Conservation (phyloP, 2,888 invertebrate genomes). For the Cotesia congregata region DNA sequence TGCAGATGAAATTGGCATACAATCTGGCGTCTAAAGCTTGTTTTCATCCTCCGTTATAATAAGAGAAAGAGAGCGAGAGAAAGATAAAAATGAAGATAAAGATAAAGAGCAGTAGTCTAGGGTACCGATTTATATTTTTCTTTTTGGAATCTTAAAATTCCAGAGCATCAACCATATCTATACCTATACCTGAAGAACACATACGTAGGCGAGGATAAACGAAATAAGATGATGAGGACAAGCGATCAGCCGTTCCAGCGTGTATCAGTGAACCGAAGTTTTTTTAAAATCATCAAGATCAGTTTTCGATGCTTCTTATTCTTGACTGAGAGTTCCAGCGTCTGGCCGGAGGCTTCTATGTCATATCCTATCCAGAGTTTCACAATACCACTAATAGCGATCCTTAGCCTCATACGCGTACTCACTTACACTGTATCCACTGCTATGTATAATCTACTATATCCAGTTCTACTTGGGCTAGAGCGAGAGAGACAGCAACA, state of each 20-base stretch:
- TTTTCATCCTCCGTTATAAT: slow-evolving; percentile 34
- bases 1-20: slow-evolving; percentile 16
- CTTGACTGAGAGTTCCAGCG: slow-evolving; percentile 8
- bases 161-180: slow-evolving; percentile 32
- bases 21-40: neutral
- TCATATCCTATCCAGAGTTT: slow-evolving; percentile 19
- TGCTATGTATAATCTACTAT: neutral
- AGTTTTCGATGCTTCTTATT: neutral
- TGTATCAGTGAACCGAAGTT: slow-evolving; percentile 48
- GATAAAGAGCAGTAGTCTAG: neutral
- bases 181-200: slow-evolving; percentile 25
- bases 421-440: neutral
- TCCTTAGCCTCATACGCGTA: neutral
- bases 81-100: slow-evolving; percentile 17
- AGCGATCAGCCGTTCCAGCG: slow-evolving; percentile 47
- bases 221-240: slow-evolving; percentile 44
- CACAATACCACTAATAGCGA: slow-evolving; percentile 9
- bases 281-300: slow-evolving; percentile 32
- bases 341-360: neutral
- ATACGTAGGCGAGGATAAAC: slow-evolving; percentile 37
- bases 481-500: neutral
- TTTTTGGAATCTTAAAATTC: slow-evolving; percentile 48
- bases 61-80: slow-evolving; percentile 36
- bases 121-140: slow-evolving; percentile 15
- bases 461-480: neutral